phyloP scores from a whole-genome alignment of 2,113 vertebrate species.

The Heptranchias perlo region DNA sequence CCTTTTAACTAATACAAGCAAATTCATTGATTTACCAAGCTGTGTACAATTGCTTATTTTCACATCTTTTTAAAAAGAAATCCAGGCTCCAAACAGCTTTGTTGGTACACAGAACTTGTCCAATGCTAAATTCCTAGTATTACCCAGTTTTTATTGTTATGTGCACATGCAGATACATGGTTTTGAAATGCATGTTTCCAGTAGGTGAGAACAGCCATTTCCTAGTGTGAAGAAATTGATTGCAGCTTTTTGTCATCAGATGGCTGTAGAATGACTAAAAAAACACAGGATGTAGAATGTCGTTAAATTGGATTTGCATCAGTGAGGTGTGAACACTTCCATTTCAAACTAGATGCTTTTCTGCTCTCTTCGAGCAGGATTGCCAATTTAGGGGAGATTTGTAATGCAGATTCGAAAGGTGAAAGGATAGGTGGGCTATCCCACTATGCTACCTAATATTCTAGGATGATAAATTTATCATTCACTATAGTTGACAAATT shows the following conservation, averaged over 20 bases:
- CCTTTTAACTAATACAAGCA: too few relatives aligned
- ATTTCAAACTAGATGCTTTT: neutral
- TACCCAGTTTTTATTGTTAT: neutral
- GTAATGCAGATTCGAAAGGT: neutral
- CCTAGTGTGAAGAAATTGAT: neutral
- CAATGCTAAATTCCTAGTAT: neutral
- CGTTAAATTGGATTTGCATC: neutral
- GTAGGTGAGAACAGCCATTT: too few relatives aligned
- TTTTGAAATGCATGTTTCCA: neutral
- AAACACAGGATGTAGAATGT: neutral
- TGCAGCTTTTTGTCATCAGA: neutral
- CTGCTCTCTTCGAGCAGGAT: neutral
- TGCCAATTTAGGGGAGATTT: neutral
- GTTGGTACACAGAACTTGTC: neutral
- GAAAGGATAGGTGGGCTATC: neutral
- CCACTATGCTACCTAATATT: neutral
- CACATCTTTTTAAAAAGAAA: too few relatives aligned
- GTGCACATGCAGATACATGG: neutral
- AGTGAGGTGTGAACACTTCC: neutral
- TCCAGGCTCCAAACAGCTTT: neutral
- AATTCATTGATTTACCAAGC: too few relatives aligned
- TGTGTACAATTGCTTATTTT: too few relatives aligned
- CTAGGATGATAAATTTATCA: neutral
- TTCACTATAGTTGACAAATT: neutral
- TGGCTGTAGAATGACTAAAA: neutral